Percentiles rank a stretch among this genome's conserved stretches.
Conservation (phyloP, 2,113 vertebrate species). For the Gracilinanus agilis region DNA sequence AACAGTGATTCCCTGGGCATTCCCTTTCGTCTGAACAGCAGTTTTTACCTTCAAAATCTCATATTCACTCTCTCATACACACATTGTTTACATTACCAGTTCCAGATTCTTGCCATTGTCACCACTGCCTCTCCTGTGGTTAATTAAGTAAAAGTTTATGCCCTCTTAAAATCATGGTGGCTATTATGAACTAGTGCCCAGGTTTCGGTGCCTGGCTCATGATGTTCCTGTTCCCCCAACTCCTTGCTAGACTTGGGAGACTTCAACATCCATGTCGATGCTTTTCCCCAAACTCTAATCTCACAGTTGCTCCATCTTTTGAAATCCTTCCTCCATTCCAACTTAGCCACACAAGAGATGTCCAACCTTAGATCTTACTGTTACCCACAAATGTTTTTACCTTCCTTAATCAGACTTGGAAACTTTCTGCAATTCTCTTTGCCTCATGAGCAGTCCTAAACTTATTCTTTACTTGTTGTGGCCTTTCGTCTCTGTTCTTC, state of each 20-base stretch:
- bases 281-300: not conserved
- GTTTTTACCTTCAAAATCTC: too few relatives aligned
- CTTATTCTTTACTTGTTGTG: not conserved
- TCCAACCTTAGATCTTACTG: not conserved
- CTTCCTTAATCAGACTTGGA: not conserved
- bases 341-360: not conserved
- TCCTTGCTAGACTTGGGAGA: not conserved
- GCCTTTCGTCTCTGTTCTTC: not conserved
- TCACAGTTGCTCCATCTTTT: not conserved
- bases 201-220: not conserved
- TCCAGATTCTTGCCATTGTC: not conserved
- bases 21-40: too few relatives aligned
- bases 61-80: not conserved
- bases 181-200: not conserved
- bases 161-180: not conserved
- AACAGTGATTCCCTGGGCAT: not conserved
- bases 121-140: not conserved
- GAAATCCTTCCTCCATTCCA: not conserved
- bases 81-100: not conserved
- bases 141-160: not conserved
- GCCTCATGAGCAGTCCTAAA: not conserved
- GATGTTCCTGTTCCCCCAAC: not conserved
- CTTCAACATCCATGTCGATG: not conserved
- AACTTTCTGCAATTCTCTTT: not conserved
- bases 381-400: not conserved